Percentiles rank a stretch among this genome's conserved stretches.
Conservation (phyloP, 2,888 invertebrate species). For the Volucella zonaria region DNA sequence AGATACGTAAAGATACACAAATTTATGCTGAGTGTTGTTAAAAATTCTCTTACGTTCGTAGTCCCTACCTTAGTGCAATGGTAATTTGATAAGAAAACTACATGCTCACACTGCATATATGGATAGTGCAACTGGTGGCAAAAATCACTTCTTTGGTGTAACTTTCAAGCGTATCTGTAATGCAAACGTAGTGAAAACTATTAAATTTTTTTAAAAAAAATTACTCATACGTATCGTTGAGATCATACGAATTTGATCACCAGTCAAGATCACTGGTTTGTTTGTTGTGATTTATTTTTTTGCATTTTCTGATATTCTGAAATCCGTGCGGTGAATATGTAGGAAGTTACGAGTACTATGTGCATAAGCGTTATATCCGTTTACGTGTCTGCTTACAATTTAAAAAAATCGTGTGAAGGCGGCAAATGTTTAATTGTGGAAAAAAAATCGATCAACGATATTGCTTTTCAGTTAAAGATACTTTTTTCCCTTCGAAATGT, state of each 20-base stretch:
- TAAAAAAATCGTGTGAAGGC: too few relatives aligned
- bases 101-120: neutral
- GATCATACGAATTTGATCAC: slow-evolving; percentile 57
- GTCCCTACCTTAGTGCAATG: slow-evolving; percentile 27
- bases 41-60: slow-evolving; percentile 14
- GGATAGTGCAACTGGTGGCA: slow-evolving; percentile 46
- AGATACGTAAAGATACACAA: slow-evolving; percentile 24
- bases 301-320: slow-evolving; percentile 18
- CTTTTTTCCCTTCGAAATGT: too few relatives aligned
- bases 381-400: neutral
- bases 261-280: slow-evolving; percentile 5
- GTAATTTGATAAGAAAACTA: slow-evolving; percentile 57
- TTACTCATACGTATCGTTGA: slow-evolving; percentile 56
- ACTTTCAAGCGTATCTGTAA: slow-evolving; percentile 1
- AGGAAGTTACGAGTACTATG: slow-evolving; percentile 40
- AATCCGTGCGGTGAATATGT: slow-evolving; percentile 34
- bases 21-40: slow-evolving; percentile 37
- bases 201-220: slow-evolving; percentile 59
- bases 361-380: neutral
- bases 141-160: neutral
- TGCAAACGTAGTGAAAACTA: slow-evolving; percentile 39
- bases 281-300: slow-evolving; percentile 26
- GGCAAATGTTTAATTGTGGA: too few relatives aligned
- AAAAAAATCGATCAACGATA: too few relatives aligned
- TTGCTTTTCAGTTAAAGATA: too few relatives aligned